These are phyloP conservation scores for Scytalopus superciliaris DNA, from an alignment of 2,113 vertebrate species.

Conservation along the genomic window DNA sequence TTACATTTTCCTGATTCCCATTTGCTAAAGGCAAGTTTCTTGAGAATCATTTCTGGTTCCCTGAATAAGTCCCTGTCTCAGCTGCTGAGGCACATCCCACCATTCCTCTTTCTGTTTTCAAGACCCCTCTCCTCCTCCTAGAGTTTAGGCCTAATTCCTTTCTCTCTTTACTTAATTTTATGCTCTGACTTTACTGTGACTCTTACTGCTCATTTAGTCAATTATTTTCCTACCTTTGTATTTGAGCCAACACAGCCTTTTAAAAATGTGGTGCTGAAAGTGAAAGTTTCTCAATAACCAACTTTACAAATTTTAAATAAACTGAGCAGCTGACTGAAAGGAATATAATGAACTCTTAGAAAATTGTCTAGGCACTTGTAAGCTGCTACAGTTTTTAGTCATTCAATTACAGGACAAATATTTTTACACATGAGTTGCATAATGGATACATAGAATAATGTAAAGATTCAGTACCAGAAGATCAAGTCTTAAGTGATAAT, in stretches of 20 bases:
- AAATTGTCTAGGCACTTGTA: not conserved
- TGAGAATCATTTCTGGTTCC: not conserved
- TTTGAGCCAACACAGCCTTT: not conserved
- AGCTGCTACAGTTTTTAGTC: not conserved
- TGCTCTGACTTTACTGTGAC: not conserved
- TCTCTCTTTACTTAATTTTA: not conserved
- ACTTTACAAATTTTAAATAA: not conserved
- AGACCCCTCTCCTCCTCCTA: not conserved
- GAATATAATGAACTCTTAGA: not conserved
- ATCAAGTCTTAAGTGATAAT: not conserved
- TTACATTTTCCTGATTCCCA: not conserved
- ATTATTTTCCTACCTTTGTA: not conserved
- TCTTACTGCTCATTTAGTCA: not conserved
- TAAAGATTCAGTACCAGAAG: not conserved
- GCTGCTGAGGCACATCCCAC: not conserved
- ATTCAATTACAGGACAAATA: not conserved
- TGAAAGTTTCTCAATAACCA: not conserved
- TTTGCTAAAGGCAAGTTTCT: not conserved
- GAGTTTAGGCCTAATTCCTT: not conserved
- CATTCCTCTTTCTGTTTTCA: not conserved
- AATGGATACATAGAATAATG: not conserved
- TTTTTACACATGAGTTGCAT: not conserved
- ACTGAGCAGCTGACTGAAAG: not conserved
- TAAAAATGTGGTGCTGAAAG: not conserved
- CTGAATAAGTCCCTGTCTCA: not conserved